Evolutionary conservation across 2,888 invertebrate genomes (phyloP).

Genomic region (Arctia plantaginis): DNA sequence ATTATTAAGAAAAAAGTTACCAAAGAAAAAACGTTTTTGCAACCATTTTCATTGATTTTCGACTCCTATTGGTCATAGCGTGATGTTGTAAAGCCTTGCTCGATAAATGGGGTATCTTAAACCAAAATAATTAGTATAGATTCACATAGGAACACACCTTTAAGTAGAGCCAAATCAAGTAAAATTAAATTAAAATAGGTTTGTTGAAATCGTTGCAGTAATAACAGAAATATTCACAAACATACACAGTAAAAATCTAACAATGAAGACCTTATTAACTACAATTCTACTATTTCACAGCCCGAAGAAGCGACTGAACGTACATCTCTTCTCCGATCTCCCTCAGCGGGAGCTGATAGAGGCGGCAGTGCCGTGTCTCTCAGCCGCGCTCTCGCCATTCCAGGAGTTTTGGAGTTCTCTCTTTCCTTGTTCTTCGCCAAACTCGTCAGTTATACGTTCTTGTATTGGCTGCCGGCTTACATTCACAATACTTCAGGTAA

Average conservation of each 20-base stretch:
- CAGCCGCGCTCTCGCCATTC: conserved; percentile 92
- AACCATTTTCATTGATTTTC: neutral
- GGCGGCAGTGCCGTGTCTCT: conserved; percentile 89
- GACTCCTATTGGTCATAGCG: no score
- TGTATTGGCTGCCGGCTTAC: conserved; percentile 98
- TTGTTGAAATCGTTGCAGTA: no score
- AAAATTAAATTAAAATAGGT: no score
- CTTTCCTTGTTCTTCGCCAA: conserved; percentile 98
- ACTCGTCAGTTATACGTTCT: conserved; percentile 98
- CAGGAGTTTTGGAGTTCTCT: conserved; percentile 97
- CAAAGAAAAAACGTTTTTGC: no score
- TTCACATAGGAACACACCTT: no score
- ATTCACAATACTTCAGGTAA: conserved; percentile 92
- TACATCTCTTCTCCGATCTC: conserved; percentile 84
- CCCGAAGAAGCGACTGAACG: conserved; percentile 65
- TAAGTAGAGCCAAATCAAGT: no score
- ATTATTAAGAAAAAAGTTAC: neutral
- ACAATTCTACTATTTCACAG: conserved; percentile 29
- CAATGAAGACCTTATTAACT: no score
- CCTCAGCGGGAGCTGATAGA: conserved; percentile 36
- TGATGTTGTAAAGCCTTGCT: no score
- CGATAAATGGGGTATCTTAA: no score
- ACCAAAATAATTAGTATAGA: no score
- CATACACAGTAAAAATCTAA: no score
- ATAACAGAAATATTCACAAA: no score